Percentiles rank a stretch among this genome's conserved stretches.
Evolutionary conservation across 2,113 vertebrate genomes (phyloP).

Genomic region (Propithecus coquereli): DNA sequence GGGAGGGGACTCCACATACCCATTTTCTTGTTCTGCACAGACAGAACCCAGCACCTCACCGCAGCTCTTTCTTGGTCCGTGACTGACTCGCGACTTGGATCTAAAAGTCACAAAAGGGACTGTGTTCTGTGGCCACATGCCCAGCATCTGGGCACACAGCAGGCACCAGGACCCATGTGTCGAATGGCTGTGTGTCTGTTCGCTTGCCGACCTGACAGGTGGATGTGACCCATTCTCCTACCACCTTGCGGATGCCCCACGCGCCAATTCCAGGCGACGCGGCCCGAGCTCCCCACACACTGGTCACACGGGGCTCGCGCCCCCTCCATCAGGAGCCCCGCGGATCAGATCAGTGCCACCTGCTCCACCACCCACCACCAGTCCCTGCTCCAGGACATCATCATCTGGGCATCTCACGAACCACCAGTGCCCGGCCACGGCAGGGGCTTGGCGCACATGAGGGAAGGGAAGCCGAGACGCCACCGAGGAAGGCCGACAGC

Average conservation of each 20-base stretch:
- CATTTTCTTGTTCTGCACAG: no score
- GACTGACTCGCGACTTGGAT: not conserved
- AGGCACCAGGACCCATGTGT: fast-evolving
- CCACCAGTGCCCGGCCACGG: no score
- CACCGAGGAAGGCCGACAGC: not conserved
- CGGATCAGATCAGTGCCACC: not conserved
- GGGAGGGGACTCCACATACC: no score
- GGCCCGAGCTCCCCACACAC: no score
- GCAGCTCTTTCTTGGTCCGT: not conserved
- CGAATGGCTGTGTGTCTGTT: fast-evolving
- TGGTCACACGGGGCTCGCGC: no score
- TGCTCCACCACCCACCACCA: fast-evolving
- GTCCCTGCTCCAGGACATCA: not conserved
- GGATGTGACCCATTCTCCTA: no score
- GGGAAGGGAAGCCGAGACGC: not conserved
- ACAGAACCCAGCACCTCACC: not conserved
- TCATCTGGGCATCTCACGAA: not conserved
- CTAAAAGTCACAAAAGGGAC: not conserved
- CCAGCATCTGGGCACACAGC: fast-evolving
- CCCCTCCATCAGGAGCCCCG: not conserved
- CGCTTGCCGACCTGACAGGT: not conserved
- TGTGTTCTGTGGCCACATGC: not conserved
- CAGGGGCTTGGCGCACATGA: no score
- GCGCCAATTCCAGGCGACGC: no score
- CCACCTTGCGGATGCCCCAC: no score